Evolutionary conservation across 2,113 vertebrate species (phyloP), one percentile per base, ranked within the genome.

Genomic region (Apodemus speciosus): DNA sequence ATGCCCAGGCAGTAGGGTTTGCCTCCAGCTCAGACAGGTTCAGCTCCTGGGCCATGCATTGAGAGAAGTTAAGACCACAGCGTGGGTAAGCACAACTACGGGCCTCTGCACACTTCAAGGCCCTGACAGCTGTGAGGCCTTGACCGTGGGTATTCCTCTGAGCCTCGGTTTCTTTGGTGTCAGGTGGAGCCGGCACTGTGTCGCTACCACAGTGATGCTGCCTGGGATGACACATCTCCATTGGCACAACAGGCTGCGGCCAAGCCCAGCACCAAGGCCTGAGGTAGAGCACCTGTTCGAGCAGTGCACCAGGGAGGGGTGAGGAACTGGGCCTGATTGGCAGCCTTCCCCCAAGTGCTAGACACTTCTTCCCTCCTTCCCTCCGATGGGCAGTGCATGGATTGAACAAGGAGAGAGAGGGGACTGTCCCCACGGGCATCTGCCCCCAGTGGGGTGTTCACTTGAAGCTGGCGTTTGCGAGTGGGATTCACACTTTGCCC

Each of bases 131-230:
- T 21, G 21, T 18, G 38, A 16, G 6, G 23, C 40, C 71, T 62
- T 21, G 56, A 18, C 30, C 21, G 1, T 18, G 21, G 11, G 11
- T 3, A 6, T 30, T 13, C 6, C n/a, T 62, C 53, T 23, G 49
- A 32, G 49, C 77, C 66, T 71, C 14, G 0, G 35, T 86, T 68
- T 92, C 58, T 62, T 40, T 1, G 46, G 38, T 32, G 2, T 81
- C 9, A 40, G 51, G 30, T 5, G 79, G 68, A 0, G 0, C 1
- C 3, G 13, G 73, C 0, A 16, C 35, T 32, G 7, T 18, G 0
- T 51, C 23, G 4, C 9, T n/a, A 62, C 46, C 16, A 4, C 27
- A 10, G 0, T 3, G 8, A 1, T 11, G 38, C 56, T 30, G 43
- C 58, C 64, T 32, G 0, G 62, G 16, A 2, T n/a, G n/a, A 58